A percentile compares a stretch with the other conserved stretches of the same genome.
Conservation (phyloP, 2,888 invertebrate species). For the Liposcelis brunnea region DNA sequence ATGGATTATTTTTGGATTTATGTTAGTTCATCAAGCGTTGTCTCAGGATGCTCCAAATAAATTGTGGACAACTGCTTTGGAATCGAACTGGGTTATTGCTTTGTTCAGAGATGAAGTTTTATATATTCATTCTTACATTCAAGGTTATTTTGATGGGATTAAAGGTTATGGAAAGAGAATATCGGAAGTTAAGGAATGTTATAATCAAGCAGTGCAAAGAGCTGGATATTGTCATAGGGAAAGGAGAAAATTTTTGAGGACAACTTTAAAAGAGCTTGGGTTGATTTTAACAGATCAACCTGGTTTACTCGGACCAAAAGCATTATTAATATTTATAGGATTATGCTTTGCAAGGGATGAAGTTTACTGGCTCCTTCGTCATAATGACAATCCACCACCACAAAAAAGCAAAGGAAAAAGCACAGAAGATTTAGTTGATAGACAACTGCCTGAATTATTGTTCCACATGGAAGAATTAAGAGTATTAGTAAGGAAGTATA, state of each 20-base stretch:
- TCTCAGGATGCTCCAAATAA: constrained; percentile 62
- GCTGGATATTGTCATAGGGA: constrained; percentile 87
- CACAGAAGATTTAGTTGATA: constrained; percentile 84
- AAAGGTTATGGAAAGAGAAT: constrained; percentile 88
- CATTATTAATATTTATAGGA: constrained; percentile 89
- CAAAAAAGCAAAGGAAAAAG: constrained; percentile 67
- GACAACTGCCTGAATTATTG: constrained; percentile 88
- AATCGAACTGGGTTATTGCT: constrained; percentile 86
- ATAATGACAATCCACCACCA: constrained; percentile 89
- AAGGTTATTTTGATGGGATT: constrained; percentile 81
- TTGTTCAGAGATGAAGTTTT: constrained; percentile 95
- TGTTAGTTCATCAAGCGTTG: constrained; percentile 76
- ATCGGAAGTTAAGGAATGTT: constrained; percentile 91
- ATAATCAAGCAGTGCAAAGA: constrained; percentile 75
- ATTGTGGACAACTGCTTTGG: constrained; percentile 82
- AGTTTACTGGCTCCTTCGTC: constrained; percentile 88
- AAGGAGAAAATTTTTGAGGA: constrained; percentile 85
- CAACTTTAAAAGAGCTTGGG: constrained; percentile 86
- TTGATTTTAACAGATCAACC: constrained; percentile 95
- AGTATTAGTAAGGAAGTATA: constrained; percentile 80
- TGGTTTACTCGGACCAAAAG: constrained; percentile 92
- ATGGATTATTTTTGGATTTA: constrained; percentile 92
- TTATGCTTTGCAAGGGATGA: constrained; percentile 92
- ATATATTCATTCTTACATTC: constrained; percentile 85
- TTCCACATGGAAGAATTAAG: constrained; percentile 97